Base-by-base conservation (phyloP, 2,797 vertebrate species). In the Coranthus polyacanthus region DNA sequence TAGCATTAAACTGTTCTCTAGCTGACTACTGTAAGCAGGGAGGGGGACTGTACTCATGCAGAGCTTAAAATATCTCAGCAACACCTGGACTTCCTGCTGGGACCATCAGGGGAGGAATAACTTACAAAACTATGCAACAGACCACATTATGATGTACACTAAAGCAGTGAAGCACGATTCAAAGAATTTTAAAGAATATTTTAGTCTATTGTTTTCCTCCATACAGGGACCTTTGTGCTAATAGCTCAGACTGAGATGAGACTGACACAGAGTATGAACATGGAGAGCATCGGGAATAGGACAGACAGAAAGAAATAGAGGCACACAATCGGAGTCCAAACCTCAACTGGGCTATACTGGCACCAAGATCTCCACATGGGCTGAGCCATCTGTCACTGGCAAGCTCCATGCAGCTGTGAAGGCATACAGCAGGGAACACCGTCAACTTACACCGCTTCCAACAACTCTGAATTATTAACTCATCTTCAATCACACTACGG, bases 401-500 rank as follows among this genome's bases (percentile, higher is more conserved):
- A 86, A 85, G 68, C 81, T 81, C 68, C 79, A 71, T 90, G 88
- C 92, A 91, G 92, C 90, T 92, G 91, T 88, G 88, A 89, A 83
- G 72, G 69, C 50, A 26, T 67, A 42, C 69, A 77, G 74, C 82
- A 80, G 58, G 88, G 67, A 83, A 58, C 53, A 53, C 67, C 76
- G 51, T 68, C 56, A 60, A 69, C 44, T 66, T 49, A 60, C 45
- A 57, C 34, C 58, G 57, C 73, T 71, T 88, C 87, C 73, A 81
- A 83, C 71, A 74, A 78, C 78, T 68, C 81, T 92, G 85, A 93
- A 93, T 92, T 85, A 91, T 93, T 92, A 84, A 92, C 74, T 70
- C 66, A 62, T 65, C 55, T 79, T 84, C 70, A 72, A 58, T 84
- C 65, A 55, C 60, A 66, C 75, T 29, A 47, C 38, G 46, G 82